phyloP scores from a whole-genome alignment of 2,888 invertebrate genomes.

The Caenorhabditis doughertyi region DNA sequence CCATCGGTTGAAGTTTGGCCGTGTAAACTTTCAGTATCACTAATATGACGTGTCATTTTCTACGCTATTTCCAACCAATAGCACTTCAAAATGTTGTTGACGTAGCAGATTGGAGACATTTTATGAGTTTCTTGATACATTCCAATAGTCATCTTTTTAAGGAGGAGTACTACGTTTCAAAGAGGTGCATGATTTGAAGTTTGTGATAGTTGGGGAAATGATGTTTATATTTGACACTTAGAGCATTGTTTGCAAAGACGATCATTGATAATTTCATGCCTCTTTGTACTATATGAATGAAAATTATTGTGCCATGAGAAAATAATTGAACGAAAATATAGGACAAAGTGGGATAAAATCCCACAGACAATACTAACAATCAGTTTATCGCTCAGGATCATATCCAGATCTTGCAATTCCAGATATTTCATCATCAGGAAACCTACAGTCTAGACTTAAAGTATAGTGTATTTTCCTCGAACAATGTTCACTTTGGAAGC shows the following conservation, averaged over 20 bases:
- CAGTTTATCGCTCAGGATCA: no score
- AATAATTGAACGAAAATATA: no score
- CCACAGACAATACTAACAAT: no score
- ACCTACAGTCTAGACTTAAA: no score
- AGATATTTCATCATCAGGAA: no score
- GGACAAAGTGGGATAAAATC: no score
- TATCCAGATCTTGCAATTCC: no score
- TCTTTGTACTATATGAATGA: no score
- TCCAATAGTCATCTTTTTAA: slow-evolving; percentile 16
- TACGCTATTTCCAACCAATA: neutral
- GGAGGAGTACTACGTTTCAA: slow-evolving; percentile 16
- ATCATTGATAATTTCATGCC: slow-evolving; percentile 1
- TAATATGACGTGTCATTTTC: slow-evolving; percentile 41
- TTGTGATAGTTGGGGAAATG: slow-evolving; percentile 22
- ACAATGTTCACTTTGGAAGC: no score
- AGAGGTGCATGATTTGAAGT: slow-evolving; percentile 19
- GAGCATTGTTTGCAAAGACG: slow-evolving; percentile 15
- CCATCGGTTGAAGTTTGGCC: slow-evolving; percentile 40
- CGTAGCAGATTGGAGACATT: slow-evolving; percentile 26
- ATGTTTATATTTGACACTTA: slow-evolving; percentile 15
- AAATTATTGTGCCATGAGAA: no score
- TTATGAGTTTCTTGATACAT: slow-evolving; percentile 20
- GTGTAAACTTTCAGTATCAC: slow-evolving; percentile 41
- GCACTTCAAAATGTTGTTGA: slow-evolving; percentile 17
- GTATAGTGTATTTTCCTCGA: no score